phyloP scores from a whole-genome alignment of 2,113 vertebrate genomes.

The Synodontis membranacea region DNA sequence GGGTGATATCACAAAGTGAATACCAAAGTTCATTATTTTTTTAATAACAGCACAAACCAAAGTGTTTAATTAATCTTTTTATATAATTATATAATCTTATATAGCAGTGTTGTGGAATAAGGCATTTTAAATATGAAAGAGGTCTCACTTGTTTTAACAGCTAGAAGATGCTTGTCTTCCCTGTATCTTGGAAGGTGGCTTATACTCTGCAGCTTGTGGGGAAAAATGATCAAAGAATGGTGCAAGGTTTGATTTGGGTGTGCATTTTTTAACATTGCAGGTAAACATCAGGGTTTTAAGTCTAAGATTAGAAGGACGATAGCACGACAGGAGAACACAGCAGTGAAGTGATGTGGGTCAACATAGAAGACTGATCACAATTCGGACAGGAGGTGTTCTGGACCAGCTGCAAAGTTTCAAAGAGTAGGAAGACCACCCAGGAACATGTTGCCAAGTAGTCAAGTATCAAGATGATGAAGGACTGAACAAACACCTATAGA shows the following conservation, averaged over 20 bases:
- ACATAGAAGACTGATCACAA: neutral
- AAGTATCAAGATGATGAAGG: neutral
- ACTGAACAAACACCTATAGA: neutral
- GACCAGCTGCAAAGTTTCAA: neutral
- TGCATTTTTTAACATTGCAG: neutral
- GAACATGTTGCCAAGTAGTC: neutral
- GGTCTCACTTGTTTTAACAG: neutral
- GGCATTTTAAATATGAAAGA: neutral
- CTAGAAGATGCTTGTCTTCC: neutral
- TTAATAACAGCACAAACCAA: neutral
- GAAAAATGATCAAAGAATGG: neutral
- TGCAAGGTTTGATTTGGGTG: neutral
- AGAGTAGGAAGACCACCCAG: neutral
- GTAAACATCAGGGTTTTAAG: neutral
- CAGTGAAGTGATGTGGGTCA: neutral
- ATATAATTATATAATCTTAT: no score
- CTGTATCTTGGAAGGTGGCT: neutral
- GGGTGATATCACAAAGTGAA: neutral
- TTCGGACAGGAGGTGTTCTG: neutral
- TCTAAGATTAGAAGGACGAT: no score
- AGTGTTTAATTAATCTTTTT: neutral
- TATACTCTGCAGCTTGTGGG: neutral
- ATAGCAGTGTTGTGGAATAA: neutral
- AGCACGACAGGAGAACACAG: neutral
- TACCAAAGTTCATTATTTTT: neutral